A percentile compares a stretch with the other conserved stretches of the same genome.
Conservation (phyloP, 1,140 invertebrate genomes). For the Pseudomyrmex concolor region DNA sequence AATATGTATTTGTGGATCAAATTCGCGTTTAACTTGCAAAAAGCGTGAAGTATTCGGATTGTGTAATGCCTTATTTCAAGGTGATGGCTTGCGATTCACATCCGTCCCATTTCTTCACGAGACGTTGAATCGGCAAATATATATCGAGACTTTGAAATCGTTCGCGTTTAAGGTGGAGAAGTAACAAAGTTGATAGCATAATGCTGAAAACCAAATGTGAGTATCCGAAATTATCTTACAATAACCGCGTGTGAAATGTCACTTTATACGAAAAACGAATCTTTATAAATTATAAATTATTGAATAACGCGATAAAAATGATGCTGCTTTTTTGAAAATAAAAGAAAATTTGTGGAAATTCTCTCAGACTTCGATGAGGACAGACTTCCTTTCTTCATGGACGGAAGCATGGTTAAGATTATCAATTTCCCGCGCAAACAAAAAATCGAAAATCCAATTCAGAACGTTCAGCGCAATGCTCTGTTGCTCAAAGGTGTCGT, state of each 20-base stretch:
- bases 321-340: too few relatives aligned
- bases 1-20: background rate
- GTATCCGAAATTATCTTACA: conserved; percentile 20
- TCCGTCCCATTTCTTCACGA: conserved; percentile 50
- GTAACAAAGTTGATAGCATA: conserved; percentile 28
- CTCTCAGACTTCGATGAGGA: conserved; percentile 54
- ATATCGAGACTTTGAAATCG: conserved; percentile 31
- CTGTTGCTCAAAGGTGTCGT: conserved; percentile 63
- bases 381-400: conserved; percentile 46
- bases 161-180: conserved; percentile 38
- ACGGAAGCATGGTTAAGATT: conserved; percentile 23
- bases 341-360: background rate
- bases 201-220: conserved; percentile 68
- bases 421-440: conserved; percentile 7
- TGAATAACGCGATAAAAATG: background rate
- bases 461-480: background rate
- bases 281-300: conserved; percentile 2
- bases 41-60: conserved; percentile 16
- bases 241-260: background rate
- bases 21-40: conserved; percentile 17
- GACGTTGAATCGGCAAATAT: conserved; percentile 66
- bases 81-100: conserved; percentile 56
- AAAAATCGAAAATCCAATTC: conserved; percentile 52
- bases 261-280: background rate
- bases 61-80: conserved; percentile 30